These are phyloP conservation scores for Alauda arvensis DNA, from an alignment of 2,797 vertebrate genomes.

Conservation along the genomic window DNA sequence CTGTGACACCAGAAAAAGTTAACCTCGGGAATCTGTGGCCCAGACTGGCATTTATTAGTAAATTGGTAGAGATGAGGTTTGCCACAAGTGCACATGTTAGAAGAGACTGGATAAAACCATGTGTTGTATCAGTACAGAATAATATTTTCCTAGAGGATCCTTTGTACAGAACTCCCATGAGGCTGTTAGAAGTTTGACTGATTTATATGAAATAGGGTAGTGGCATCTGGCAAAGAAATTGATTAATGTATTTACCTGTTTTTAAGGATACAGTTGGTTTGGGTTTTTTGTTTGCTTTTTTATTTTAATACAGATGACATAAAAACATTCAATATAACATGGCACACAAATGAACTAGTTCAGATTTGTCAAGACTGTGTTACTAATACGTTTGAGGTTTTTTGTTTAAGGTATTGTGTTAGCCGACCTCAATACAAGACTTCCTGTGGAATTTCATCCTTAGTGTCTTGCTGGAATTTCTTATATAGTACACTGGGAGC, in stretches of 20 bases:
- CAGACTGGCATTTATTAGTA: not conserved
- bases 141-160: not conserved
- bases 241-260: not conserved
- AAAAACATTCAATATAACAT: not conserved
- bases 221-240: not conserved
- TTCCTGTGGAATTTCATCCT: slow-evolving; percentile 95
- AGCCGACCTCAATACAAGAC: slow-evolving; percentile 98
- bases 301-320: not conserved
- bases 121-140: not conserved
- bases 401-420: slow-evolving; percentile 89
- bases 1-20: not conserved
- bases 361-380: not conserved
- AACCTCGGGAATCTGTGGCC: not conserved
- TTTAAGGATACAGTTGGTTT: not conserved
- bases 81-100: not conserved
- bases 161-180: not conserved
- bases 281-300: not conserved
- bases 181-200: not conserved
- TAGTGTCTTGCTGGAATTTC: slow-evolving; percentile 98
- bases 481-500: slow-evolving; percentile 93
- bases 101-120: not conserved
- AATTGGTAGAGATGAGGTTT: not conserved
- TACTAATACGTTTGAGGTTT: not conserved
- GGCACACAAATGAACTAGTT: not conserved
- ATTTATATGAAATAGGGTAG: not conserved